Evolutionary conservation across 2,888 invertebrate species (phyloP), one percentile per base, ranked within the genome.

Genomic region (Auanema freiburgensis): DNA sequence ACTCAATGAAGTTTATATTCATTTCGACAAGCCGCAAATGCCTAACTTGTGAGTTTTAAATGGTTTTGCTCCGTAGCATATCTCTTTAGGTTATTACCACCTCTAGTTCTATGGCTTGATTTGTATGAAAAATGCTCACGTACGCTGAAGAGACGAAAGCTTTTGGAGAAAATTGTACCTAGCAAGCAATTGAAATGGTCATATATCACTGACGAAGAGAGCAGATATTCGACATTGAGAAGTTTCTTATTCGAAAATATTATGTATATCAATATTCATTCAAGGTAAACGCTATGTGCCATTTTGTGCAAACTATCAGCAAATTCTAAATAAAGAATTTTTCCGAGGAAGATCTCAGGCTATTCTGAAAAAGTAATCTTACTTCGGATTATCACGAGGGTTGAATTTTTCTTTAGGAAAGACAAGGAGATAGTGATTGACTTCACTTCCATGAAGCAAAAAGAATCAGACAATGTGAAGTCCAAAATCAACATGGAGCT

Each of bases 81-180:
- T 51, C 10, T 25, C 53, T 69, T 42, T 49, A 71, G 69, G 11
- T 46, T 77, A 11, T 51, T 79, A 10, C 54, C 73, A 4, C 67
- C 75, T n/a, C 25, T 69, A 11, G 41, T 78, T 24, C 65, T 77
- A 10, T 80, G 77, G 71, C 60, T 80, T 46, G 77, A 78, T 54
- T 57, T 74, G 33, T 74, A 71, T 61, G 73, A 78, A 55, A 77
- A 79, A 58, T 56, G 51, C 23, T 33, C 25, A n/a, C 62, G 62
- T 11, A 43, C 56, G 14, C 16, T 23, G 40, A 33, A 41, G 18
- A 44, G 62, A 14, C 56, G 57, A 14, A 16, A 57, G 14, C 18
- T 62, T n/a, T 21, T 62, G 23, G 41, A 24, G 56, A 49, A 57
- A n/a, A 33, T 56, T n/a, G 23, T n/a, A 6, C 21, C 42, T 18